A percentile compares a stretch with the other conserved stretches of the same genome.
Evolutionary conservation across 2,797 vertebrate species (phyloP).

Genomic region (Notoglanidium macrostoma): DNA sequence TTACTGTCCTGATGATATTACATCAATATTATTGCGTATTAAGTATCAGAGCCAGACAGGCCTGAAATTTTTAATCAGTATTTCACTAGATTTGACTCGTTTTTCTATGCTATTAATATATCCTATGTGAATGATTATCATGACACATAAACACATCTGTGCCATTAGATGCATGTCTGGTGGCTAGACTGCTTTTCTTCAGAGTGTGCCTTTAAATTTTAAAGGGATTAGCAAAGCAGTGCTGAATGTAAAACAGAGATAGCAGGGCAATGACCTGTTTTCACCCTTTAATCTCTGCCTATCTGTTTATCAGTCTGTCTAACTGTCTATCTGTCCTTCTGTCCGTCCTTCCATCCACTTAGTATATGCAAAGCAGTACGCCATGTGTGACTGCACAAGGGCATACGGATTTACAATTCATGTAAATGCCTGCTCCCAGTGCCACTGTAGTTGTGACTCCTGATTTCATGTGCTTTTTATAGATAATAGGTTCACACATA

Average conservation of each 20-base stretch:
- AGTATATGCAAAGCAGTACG: not conserved
- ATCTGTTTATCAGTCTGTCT: not conserved
- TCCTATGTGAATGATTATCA: not conserved
- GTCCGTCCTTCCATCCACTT: not conserved
- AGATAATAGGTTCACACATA: conserved; percentile 52
- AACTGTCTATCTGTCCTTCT: conserved; percentile 9
- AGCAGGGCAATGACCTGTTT: not conserved
- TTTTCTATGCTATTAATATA: not conserved
- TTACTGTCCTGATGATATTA: not conserved
- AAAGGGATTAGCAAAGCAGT: not conserved
- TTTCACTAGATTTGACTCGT: not conserved
- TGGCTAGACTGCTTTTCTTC: not conserved
- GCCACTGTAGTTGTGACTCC: conserved; percentile 19
- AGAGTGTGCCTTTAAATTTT: not conserved
- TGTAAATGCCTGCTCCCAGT: conserved; percentile 16
- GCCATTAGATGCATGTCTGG: no score
- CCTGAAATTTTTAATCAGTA: not conserved
- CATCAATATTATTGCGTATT: not conserved
- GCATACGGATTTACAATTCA: conserved; percentile 1
- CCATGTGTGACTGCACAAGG: not conserved
- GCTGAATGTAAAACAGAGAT: not conserved
- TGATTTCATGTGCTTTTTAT: conserved; percentile 45
- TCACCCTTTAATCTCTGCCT: not conserved
- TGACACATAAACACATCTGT: not conserved
- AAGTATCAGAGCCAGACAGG: not conserved